Evolutionary conservation across 2,888 invertebrate genomes (phyloP).

Genomic region (Eustalomyia histrio): DNA sequence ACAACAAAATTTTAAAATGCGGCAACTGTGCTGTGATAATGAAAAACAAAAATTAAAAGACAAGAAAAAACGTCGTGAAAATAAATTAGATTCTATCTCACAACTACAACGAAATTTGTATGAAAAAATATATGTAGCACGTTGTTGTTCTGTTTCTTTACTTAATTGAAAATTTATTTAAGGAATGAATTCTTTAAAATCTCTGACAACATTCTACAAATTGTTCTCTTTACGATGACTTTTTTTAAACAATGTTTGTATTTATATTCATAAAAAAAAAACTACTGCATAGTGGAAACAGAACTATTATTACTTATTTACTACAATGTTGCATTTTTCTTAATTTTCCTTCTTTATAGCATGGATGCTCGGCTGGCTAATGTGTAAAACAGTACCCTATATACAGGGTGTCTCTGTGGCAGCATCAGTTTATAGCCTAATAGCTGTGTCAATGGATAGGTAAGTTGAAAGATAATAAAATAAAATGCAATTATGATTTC

Average conservation of each 20-base stretch:
- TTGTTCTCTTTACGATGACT: conserved; percentile 4
- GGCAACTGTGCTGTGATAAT: too few species aligned
- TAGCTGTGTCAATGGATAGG: conserved; percentile 96
- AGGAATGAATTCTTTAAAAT: background rate
- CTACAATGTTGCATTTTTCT: conserved; percentile 8
- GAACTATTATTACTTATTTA: conserved; percentile 14
- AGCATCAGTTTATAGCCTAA: conserved; percentile 96
- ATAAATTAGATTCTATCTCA: too few species aligned
- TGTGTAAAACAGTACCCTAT: conserved; percentile 98
- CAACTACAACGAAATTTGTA: too few species aligned
- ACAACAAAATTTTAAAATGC: too few species aligned
- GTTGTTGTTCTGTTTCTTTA: too few species aligned
- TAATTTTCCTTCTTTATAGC: conserved; percentile 81
- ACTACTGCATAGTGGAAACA: background rate
- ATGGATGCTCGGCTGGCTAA: conserved; percentile 96
- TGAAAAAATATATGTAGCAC: too few species aligned
- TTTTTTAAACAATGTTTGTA: conserved; percentile 33
- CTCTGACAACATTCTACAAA: background rate
- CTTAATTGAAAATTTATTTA: too few species aligned
- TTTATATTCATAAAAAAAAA: conserved; percentile 1
- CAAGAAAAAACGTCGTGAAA: too few species aligned
- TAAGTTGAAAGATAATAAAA: conserved; percentile 79
- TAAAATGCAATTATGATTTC: conserved; percentile 11
- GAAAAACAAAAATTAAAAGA: too few species aligned
- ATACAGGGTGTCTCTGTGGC: conserved; percentile 97